Base-by-base conservation (phyloP, 2,797 vertebrate genomes). In the Malacoraja senta region DNA sequence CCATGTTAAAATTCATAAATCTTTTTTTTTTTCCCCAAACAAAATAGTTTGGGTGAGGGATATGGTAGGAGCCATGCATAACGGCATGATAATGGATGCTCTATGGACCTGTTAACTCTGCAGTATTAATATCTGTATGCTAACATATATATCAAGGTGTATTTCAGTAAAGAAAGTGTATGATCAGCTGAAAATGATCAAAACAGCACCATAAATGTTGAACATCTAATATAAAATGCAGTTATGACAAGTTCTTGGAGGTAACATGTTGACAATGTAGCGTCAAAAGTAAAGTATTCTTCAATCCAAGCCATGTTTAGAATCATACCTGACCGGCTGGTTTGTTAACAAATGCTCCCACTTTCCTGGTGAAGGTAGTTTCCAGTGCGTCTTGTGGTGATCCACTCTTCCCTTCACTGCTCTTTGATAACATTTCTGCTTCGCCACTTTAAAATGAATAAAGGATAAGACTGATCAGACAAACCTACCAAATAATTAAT, bases 291-390 rank as follows among this genome's bases (percentile, higher is more conserved):
- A 35, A 17, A 88, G 68, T 68, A 88, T 88, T 68, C 17, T 35
- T 32, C 17, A 3, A 8, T n/a, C 19, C 1, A 35, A 35, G 63
- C 17, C 35, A 68, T 68, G 26, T 26, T 53, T 76, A 24, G 71
- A 92, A 6, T 58, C 68, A 92, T 92, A 92, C 90, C 90, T 92
- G 90, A 80, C 95, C 94, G 94, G 96, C 96, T 86, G 98, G 97
- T 95, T 99, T 99, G 95, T 98, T 99, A 95, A 99, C 98, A 94
- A 99, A 99, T 65, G 99, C 99, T 94, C 99, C 99, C 35, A 98
- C 97, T 95, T 99, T 99, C 95, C 98, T 97, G 0, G 98, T 97
- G 95, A 99, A 98, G 0, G 98, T 96, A 74, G 97, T 97, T 94
- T 98, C 98, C 93, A 98, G 92, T 2, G 97, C 96, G 93, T 98